Evolutionary conservation across 2,888 invertebrate species (phyloP), one percentile per base, ranked within the genome.

Genomic region (Glyphotaelius pellucidus): DNA sequence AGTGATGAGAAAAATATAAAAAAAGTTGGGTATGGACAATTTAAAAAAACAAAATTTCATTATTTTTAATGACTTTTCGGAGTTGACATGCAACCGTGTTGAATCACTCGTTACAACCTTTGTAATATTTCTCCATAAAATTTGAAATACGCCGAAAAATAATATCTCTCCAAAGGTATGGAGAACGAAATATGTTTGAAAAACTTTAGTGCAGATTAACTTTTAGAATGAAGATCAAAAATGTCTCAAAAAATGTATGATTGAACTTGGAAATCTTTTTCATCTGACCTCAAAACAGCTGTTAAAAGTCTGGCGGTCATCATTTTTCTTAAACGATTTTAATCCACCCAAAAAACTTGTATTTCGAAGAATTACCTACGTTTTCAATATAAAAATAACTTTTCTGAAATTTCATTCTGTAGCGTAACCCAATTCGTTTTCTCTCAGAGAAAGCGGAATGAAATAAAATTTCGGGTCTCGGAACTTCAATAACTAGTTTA

Each of bases 401-500:
- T 67, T 52, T 19, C 19, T 30, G 80, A 80, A 80, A 31, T 80
- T 80, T 81, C 32, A 19, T 32, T 81, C 32, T 81, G 32, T 5
- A 81, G 32, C 81, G 32, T 32, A 81, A 81, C 32, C 32, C 32
- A 32, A 81, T 81, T 81, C 32, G 81, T 32, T 32, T 31, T 32
- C 19, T 81, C 81, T 32, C 32, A 19, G 81, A 31, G 19, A 81
- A 81, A 32, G 15, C 81, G 81, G 15, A 81, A 81, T 81, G 32
- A 81, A 81, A 81, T 81, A 81, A 81, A 81, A 81, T 81, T 81
- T 32, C 32, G 30, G 30, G 81, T 81, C 67, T 67, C 67, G 67
- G 67, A 67, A 81, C 81, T 81, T 81, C 81, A 81, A 81, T 81
- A 81, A 81, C 81, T 15, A 81, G 30, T 81, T 81, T 31, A 81